These are phyloP conservation scores for Hozukius guyotensis DNA, from an alignment of 2,797 vertebrate genomes.

Conservation along the genomic window DNA sequence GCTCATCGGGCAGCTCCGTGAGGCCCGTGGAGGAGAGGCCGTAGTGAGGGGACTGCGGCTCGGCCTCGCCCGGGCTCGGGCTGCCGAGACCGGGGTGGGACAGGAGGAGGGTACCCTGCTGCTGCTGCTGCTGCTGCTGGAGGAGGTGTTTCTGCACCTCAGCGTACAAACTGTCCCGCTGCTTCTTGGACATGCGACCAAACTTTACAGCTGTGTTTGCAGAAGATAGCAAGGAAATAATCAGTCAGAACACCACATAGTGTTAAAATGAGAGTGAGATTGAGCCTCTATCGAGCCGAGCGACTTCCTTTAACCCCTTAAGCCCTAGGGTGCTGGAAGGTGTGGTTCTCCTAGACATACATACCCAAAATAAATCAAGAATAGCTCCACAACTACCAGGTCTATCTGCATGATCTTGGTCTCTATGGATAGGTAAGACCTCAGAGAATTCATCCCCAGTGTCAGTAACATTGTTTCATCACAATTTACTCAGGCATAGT, in stretches of 20 bases:
- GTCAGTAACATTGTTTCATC: too few relatives aligned
- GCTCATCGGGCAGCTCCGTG: slow-evolving; percentile 89
- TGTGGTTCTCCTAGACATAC: too few relatives aligned
- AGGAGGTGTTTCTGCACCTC: slow-evolving; percentile 94
- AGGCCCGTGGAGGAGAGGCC: slow-evolving; percentile 87
- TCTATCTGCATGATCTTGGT: too few relatives aligned
- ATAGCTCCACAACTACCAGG: too few relatives aligned
- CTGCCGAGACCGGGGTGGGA: slow-evolving; percentile 74
- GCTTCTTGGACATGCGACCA: slow-evolving; percentile 96
- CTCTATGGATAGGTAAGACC: too few relatives aligned
- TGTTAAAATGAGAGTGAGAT: too few relatives aligned
- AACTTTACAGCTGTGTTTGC: slow-evolving; percentile 92
- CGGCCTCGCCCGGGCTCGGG: slow-evolving; percentile 87
- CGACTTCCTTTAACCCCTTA: too few relatives aligned
- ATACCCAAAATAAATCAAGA: too few relatives aligned
- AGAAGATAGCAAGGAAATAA: not conserved
- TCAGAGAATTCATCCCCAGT: too few relatives aligned
- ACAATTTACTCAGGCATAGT: too few relatives aligned
- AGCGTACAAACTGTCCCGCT: slow-evolving; percentile 93
- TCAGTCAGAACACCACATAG: not conserved
- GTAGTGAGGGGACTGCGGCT: slow-evolving; percentile 89
- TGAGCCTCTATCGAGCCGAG: too few relatives aligned
- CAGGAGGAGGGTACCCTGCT: slow-evolving; percentile 34
- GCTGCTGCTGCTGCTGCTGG: slow-evolving; percentile 86
- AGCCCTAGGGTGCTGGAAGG: too few relatives aligned